phyloP scores from a whole-genome alignment of 2,888 invertebrate species.

The Siphonodentalium dalli region DNA sequence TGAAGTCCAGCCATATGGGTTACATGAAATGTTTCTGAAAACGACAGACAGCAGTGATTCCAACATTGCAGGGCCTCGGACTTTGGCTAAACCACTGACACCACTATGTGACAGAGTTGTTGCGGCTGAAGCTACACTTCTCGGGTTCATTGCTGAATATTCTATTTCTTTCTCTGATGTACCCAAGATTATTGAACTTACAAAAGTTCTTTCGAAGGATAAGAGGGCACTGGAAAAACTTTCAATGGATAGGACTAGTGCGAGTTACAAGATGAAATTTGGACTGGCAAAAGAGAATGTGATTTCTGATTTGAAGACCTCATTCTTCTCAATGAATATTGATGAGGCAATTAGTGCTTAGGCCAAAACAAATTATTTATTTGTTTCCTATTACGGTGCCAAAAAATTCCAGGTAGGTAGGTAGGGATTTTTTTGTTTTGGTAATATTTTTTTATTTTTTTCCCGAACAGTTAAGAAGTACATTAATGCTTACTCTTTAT shows the following conservation, averaged over 20 bases:
- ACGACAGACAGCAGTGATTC: no score
- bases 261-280: constrained; percentile 20
- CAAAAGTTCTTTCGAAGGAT: constrained; percentile 10
- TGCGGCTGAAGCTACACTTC: constrained; percentile 7
- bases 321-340: constrained; percentile 18
- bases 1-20: no score
- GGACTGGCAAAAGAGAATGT: constrained; percentile 14
- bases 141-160: constrained; percentile 10
- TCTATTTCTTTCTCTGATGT: constrained; percentile 7
- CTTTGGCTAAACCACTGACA: no score
- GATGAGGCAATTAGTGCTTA: constrained; percentile 24
- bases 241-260: constrained; percentile 14
- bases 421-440: no score
- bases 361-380: no score
- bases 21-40: no score
- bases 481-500: no score
- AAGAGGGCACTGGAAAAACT: constrained; percentile 10
- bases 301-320: not conserved
- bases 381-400: no score
- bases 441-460: no score
- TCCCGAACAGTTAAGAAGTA: no score
- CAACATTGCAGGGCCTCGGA: no score
- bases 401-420: no score
- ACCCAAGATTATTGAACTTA: constrained; percentile 7
- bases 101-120: not conserved